Percentiles rank a stretch among this genome's conserved stretches.
These are phyloP conservation scores for Antigone vipio DNA, from an alignment of 2,113 vertebrate genomes.

Conservation along the genomic window DNA sequence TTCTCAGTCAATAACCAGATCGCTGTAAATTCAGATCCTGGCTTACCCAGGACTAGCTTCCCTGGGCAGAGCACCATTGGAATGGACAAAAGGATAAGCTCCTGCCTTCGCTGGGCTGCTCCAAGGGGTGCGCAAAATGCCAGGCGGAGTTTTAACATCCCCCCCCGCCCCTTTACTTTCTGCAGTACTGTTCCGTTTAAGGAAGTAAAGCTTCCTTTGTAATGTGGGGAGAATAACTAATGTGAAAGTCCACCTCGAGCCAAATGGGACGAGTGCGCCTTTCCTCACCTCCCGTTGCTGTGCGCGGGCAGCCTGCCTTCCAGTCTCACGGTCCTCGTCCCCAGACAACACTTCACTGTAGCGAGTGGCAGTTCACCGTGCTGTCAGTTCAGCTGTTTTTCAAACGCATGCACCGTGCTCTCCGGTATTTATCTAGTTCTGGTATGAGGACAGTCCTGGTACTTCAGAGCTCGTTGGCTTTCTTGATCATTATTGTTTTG, in stretches of 20 bases:
- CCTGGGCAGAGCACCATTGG: neutral
- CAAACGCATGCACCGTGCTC: neutral
- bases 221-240: neutral
- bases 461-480: neutral
- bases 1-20: neutral
- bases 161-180: neutral
- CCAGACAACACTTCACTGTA: neutral
- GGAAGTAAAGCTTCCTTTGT: neutral
- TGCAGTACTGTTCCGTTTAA: neutral
- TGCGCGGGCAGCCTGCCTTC: neutral
- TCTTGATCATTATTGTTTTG: neutral
- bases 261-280: neutral
- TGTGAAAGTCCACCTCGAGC: neutral
- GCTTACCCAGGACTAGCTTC: neutral
- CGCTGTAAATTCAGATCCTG: neutral
- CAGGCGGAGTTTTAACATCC: neutral
- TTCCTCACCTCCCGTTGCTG: neutral
- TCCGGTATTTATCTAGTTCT: accelerated
- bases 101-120: neutral
- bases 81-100: neutral
- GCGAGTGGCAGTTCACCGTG: neutral
- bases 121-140: neutral
- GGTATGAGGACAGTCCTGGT: neutral
- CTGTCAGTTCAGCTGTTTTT: neutral
- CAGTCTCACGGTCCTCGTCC: neutral